Evolutionary conservation across 2,797 vertebrate genomes (phyloP), one percentile per base, ranked within the genome.

Genomic region (Siniperca undulata): DNA sequence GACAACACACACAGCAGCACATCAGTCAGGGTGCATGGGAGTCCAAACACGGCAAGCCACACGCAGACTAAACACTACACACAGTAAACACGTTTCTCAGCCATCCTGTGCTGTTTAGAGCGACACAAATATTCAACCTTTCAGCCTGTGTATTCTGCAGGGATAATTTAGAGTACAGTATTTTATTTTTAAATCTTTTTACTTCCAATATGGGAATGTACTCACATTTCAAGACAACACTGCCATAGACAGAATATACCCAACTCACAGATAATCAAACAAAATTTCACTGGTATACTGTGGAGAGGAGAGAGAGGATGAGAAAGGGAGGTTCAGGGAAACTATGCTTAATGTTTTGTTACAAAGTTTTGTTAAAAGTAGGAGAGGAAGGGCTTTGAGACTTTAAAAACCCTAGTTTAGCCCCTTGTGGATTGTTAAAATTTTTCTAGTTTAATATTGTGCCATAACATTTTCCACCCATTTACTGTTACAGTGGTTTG

Each of bases 31-130:
- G 66, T 56, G 34, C 67, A 82, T 60, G 65, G 71, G 62, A 70
- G 81, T 78, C 20, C 64, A 88, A 81, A 81, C 88, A 86, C 4
- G 0, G 71, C 44, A 7, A 40, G 65, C 82, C 86, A 62, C 85
- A 60, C 44, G 11, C 77, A 86, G 86, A 85, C 86, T 85, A 85
- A 88, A 88, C 86, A 86, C 22, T 20, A 12, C 70, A 64, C 78
- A 80, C 74, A 30, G 19, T 61, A 68, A 83, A 86, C 76, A 83
- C 0, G 1, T 6, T 74, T 59, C 62, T 66, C 68, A 73, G 59
- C 69, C 48, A 55, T 62, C 52, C 19, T n/a, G 22, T 46, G 17
- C 48, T 61, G 40, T 75, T 74, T 40, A 62, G 50, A 62, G 10
- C 8, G 24, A n/a, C 56, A 66, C n/a, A 71, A 36, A 64, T 48